Conservation (phyloP, 2,113 vertebrate species). For the Lepisosteus osseus region DNA sequence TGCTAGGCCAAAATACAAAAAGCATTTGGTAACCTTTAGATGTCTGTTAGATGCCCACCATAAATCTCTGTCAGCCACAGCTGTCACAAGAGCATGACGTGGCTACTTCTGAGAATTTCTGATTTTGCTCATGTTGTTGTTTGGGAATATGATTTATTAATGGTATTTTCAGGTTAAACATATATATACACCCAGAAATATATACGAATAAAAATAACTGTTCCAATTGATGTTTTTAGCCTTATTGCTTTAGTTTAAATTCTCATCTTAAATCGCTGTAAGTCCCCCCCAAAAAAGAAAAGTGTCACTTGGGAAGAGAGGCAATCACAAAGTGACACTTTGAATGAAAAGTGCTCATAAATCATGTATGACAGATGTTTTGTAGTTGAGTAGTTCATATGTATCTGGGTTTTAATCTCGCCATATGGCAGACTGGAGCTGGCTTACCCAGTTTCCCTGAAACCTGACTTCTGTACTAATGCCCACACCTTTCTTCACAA, state of each 20-base stretch:
- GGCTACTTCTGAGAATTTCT: background rate
- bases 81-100: background rate
- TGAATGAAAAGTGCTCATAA: constrained; percentile 42
- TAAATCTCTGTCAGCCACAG: constrained; percentile 3
- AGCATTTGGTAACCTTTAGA: background rate
- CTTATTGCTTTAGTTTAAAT: no score
- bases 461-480: background rate
- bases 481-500: background rate
- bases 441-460: background rate
- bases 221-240: background rate
- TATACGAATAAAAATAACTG: background rate
- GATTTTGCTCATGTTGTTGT: background rate
- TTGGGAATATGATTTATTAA: constrained; percentile 1
- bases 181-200: no score
- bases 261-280: no score
- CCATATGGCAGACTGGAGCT: constrained; percentile 3
- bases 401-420: background rate
- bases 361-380: constrained; percentile 54
- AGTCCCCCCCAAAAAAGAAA: background rate
- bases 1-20: background rate
- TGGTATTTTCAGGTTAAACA: background rate
- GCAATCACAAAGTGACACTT: constrained; percentile 7
- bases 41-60: background rate
- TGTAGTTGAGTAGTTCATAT: constrained; percentile 3
- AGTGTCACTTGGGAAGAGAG: background rate